Evolutionary conservation across 2,888 invertebrate species (phyloP).

Genomic region (Bombylius discolor): DNA sequence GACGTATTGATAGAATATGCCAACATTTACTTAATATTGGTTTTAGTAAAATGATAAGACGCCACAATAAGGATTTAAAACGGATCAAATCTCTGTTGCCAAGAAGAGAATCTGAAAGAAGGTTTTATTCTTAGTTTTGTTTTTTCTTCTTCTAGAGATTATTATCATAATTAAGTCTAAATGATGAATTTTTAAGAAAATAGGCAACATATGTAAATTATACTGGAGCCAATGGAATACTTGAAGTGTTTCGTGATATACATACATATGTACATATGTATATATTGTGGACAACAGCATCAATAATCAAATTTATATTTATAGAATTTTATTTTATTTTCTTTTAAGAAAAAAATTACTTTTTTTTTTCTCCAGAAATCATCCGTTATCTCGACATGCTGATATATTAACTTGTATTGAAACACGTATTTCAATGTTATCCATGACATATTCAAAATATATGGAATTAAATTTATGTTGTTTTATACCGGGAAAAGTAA

Average conservation of each 20-base stretch:
- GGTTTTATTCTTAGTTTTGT: slow-evolving; percentile 29
- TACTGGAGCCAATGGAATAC: too few species aligned
- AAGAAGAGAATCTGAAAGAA: slow-evolving; percentile 75
- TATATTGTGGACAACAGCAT: too few species aligned
- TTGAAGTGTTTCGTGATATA: too few species aligned
- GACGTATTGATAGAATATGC: slow-evolving; percentile 59
- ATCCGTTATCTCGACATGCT: slow-evolving; percentile 74
- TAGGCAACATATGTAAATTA: too few species aligned
- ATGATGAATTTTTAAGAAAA: too few species aligned
- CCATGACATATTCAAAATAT: slow-evolving; percentile 85
- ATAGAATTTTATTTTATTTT: background rate
- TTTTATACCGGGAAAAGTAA: slow-evolving; percentile 86
- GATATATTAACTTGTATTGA: slow-evolving; percentile 84
- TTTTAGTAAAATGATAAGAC: slow-evolving; percentile 64
- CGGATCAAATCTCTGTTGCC: slow-evolving; percentile 71
- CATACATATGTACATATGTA: too few species aligned
- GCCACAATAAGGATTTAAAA: slow-evolving; percentile 61
- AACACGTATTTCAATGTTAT: slow-evolving; percentile 79
- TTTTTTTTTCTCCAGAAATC: slow-evolving; percentile 44
- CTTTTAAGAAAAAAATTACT: background rate
- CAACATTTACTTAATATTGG: slow-evolving; percentile 68
- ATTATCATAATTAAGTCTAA: too few species aligned
- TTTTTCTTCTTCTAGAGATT: too few species aligned
- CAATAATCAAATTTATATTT: too few species aligned
- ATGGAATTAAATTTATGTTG: slow-evolving; percentile 74